Percentiles rank a stretch among this genome's conserved stretches.
These are phyloP conservation scores for Zootoca vivipara DNA, from an alignment of 2,113 vertebrate genomes.

Conservation along the genomic window DNA sequence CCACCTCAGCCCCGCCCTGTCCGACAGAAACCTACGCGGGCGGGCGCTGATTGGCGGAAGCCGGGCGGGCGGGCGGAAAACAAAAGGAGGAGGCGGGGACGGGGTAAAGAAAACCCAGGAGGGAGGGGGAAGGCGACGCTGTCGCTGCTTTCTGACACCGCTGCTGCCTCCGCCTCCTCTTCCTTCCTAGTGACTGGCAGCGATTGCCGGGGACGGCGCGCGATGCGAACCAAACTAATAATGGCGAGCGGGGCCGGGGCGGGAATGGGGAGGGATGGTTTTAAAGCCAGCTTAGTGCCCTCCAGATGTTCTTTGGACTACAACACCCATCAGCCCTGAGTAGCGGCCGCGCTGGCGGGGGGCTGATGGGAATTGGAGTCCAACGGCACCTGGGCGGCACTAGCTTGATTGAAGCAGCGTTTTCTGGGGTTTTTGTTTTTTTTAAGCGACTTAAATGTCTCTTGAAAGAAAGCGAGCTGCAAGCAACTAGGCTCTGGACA, in stretches of 20 bases:
- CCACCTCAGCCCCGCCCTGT: conserved; percentile 2
- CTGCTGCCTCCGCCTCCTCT: background rate
- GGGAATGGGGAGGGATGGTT: conserved; percentile 47
- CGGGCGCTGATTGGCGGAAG: conserved; percentile 63
- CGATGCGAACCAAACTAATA: conserved; percentile 56
- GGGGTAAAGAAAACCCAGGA: background rate
- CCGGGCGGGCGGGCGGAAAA: background rate
- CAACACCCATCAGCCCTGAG: too few species aligned
- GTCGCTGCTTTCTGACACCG: background rate
- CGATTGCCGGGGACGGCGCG: conserved; percentile 29
- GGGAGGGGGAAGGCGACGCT: background rate
- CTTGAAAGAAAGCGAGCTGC: too few species aligned
- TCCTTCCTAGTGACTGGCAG: rapidly evolving
- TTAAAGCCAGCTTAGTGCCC: background rate
- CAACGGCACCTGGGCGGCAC: too few species aligned
- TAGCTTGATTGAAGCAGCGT: too few species aligned
- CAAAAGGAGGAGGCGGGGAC: background rate
- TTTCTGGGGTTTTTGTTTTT: background rate
- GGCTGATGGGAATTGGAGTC: too few species aligned
- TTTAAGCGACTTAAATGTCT: conserved; percentile 42
- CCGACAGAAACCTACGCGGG: conserved; percentile 52
- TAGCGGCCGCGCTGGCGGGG: too few species aligned
- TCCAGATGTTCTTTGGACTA: too few species aligned
- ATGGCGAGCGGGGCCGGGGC: background rate
- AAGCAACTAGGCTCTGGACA: too few species aligned